Evolutionary conservation across 2,888 invertebrate genomes (phyloP).

Genomic region (Trichogramma evanescens): DNA sequence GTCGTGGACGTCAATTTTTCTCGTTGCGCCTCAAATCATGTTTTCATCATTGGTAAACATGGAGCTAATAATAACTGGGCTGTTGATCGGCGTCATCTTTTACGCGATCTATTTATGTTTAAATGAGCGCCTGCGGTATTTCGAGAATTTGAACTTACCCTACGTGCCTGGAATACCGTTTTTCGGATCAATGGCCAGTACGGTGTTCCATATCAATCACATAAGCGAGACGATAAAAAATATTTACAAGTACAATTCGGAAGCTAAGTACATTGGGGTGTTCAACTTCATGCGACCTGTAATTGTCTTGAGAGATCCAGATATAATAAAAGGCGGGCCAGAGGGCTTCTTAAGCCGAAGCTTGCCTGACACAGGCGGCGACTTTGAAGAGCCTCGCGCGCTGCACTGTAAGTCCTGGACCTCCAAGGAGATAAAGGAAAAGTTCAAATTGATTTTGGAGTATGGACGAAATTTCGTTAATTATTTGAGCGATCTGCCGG

Average conservation of each 20-base stretch:
- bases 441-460: conserved; percentile 48
- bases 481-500: conserved; percentile 22
- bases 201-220: background rate
- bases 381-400: conserved; percentile 51
- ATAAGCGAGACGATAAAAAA: background rate
- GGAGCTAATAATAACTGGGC: no score
- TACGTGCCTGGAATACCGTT: background rate
- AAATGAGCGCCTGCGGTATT: no score
- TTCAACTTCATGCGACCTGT: conserved; percentile 17
- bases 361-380: conserved; percentile 34
- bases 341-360: conserved; percentile 27
- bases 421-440: conserved; percentile 51
- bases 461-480: conserved; percentile 34
- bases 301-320: conserved; percentile 29
- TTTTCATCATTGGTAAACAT: no score
- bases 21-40: no score
- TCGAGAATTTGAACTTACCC: background rate
- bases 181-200: background rate
- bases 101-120: no score
- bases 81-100: no score
- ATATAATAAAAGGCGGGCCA: conserved; percentile 26
- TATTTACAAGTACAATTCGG: background rate
- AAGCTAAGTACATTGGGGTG: background rate
- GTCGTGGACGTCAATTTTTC: no score
- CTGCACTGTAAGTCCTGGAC: conserved; percentile 54